Percentiles rank a stretch among this genome's conserved stretches.
phyloP scores from a whole-genome alignment of 2,113 vertebrate species.

The Pomatostomus ruficeps region DNA sequence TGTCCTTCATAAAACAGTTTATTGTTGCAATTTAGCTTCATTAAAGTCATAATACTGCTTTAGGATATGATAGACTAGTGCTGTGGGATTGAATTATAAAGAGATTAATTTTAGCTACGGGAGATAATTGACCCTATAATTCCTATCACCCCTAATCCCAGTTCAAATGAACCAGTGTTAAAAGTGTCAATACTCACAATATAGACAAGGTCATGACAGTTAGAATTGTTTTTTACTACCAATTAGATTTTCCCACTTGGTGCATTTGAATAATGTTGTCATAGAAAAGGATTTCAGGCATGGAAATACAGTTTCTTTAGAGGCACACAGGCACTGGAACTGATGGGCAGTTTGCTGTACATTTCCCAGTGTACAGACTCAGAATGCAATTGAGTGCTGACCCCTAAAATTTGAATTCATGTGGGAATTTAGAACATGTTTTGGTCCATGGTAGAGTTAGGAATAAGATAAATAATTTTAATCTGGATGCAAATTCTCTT shows the following conservation, averaged over 20 bases:
- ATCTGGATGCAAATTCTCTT: neutral
- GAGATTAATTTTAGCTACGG: slow-evolving; percentile 35
- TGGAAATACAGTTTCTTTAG: neutral
- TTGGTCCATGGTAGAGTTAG: neutral
- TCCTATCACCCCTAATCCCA: slow-evolving; percentile 47
- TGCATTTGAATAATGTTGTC: slow-evolving; percentile 25
- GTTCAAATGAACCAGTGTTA: slow-evolving; percentile 42
- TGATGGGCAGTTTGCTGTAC: neutral
- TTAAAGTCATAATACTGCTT: slow-evolving; percentile 43
- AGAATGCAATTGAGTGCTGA: neutral
- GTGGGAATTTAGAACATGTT: neutral
- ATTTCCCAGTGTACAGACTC: neutral
- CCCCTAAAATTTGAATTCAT: neutral
- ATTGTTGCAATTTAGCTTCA: slow-evolving; percentile 38
- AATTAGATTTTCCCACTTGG: slow-evolving; percentile 45
- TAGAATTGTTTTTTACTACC: slow-evolving; percentile 40
- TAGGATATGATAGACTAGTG: slow-evolving; percentile 13
- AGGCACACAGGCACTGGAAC: neutral
- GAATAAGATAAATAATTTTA: neutral
- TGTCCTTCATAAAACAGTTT: slow-evolving; percentile 44
- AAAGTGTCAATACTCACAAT: slow-evolving; percentile 31
- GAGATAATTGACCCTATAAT: slow-evolving; percentile 59
- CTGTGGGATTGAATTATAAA: slow-evolving; percentile 46
- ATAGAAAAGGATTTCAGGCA: slow-evolving; percentile 15
- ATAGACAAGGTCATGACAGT: slow-evolving; percentile 42